These are phyloP conservation scores for Xylota segnis DNA, from an alignment of 2,888 invertebrate genomes.

Conservation along the genomic window DNA sequence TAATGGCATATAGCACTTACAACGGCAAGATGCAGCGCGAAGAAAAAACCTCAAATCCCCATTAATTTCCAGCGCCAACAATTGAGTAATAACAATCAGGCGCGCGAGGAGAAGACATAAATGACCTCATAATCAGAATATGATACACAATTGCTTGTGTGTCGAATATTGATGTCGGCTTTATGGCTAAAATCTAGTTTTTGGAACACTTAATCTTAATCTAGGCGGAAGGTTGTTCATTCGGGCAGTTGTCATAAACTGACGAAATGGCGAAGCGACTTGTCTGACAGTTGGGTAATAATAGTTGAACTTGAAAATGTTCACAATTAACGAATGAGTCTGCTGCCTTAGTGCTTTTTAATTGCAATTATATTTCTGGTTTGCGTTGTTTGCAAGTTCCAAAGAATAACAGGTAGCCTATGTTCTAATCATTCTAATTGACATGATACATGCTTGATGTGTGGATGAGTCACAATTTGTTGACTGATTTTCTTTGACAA, in stretches of 20 bases:
- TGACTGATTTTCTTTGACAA: not conserved
- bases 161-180: constrained; percentile 37
- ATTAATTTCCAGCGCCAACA: constrained; percentile 1
- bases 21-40: not conserved
- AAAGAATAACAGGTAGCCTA: not conserved
- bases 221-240: not conserved
- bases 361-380: constrained; percentile 23
- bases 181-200: constrained; percentile 13
- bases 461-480: constrained; percentile 1
- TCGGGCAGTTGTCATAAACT: not conserved
- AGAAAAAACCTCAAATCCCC: not conserved
- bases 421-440: constrained; percentile 19
- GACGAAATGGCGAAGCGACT: constrained; percentile 3
- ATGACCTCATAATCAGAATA: constrained; percentile 27
- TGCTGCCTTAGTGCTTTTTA: not conserved
- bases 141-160: constrained; percentile 1
- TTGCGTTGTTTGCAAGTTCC: constrained; percentile 1
- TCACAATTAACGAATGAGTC: not conserved
- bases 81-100: constrained; percentile 8
- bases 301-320: constrained; percentile 44
- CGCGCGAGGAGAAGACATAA: not conserved
- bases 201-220: not conserved
- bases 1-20: constrained; percentile 47
- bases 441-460: not conserved
- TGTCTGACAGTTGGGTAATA: constrained; percentile 1